Conservation (phyloP, 2,113 vertebrate genomes). For the Charina bottae region DNA sequence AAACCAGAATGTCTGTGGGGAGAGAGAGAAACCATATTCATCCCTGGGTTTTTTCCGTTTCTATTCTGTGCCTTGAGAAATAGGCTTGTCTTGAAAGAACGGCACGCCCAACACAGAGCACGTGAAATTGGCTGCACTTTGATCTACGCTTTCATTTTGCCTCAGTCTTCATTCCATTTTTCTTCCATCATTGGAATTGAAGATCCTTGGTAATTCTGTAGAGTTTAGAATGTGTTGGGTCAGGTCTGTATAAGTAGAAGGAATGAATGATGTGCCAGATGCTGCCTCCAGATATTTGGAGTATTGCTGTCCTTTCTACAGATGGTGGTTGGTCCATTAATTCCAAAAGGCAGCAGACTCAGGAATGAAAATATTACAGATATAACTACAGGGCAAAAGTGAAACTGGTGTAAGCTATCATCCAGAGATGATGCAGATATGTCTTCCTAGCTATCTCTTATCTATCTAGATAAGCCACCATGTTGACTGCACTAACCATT, state of each 20-base stretch:
- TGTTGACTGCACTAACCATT: neutral
- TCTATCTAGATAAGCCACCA: neutral
- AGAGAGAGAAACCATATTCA: neutral
- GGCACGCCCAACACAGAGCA: conserved; percentile 17
- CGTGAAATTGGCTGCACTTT: conserved; percentile 5
- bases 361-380: neutral
- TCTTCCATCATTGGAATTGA: conserved; percentile 18
- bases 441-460: neutral
- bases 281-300: conserved; percentile 16
- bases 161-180: neutral
- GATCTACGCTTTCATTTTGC: conserved; percentile 17
- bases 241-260: neutral
- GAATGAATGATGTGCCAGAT: conserved; percentile 5
- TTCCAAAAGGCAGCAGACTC: neutral
- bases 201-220: conserved; percentile 21
- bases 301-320: neutral
- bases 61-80: conserved; percentile 1
- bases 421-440: too few relatives aligned
- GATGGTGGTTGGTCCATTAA: neutral
- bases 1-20: neutral
- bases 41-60: neutral
- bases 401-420: too few relatives aligned
- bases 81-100: neutral
- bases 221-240: conserved; percentile 12
- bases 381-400: neutral